Evolutionary conservation across 2,888 invertebrate species (phyloP).

Genomic region (Isotomurus palustris): DNA sequence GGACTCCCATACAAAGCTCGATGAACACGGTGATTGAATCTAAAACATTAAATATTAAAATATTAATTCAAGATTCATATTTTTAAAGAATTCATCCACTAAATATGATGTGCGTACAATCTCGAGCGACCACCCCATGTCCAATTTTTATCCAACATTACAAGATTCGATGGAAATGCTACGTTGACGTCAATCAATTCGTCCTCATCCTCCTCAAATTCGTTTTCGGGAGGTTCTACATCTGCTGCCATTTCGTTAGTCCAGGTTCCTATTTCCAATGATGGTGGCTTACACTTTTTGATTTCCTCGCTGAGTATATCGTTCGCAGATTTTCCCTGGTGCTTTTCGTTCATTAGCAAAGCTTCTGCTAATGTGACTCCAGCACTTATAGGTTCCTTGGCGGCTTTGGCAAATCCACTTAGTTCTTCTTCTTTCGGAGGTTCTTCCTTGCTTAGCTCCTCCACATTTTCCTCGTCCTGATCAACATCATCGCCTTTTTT

Average conservation of each 20-base stretch:
- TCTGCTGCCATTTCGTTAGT: slow-evolving; percentile 76
- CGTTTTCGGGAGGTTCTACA: slow-evolving; percentile 35
- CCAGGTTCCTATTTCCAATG: slow-evolving; percentile 86
- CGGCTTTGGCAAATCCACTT: slow-evolving; percentile 45
- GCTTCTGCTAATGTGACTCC: slow-evolving; percentile 42
- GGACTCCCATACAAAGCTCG: slow-evolving; percentile 46
- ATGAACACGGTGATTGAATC: slow-evolving; percentile 45
- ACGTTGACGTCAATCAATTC: slow-evolving; percentile 51
- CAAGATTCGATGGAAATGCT: slow-evolving; percentile 61
- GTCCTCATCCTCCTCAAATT: slow-evolving; percentile 46
- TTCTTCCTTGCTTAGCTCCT: slow-evolving; percentile 27
- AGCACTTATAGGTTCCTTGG: slow-evolving; percentile 39
- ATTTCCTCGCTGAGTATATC: slow-evolving; percentile 49
- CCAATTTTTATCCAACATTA: slow-evolving; percentile 52
- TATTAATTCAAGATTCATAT: neutral
- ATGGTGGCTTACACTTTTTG: slow-evolving; percentile 48
- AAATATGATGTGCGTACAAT: slow-evolving; percentile 39
- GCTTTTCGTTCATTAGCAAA: slow-evolving; percentile 41
- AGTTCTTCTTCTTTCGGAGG: slow-evolving; percentile 35
- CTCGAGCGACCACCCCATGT: slow-evolving; percentile 45
- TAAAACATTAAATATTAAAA: slow-evolving; percentile 11
- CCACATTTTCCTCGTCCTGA: slow-evolving; percentile 38
- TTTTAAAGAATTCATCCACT: too few species aligned
- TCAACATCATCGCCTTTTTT: slow-evolving; percentile 14
- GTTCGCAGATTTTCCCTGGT: slow-evolving; percentile 46